A percentile compares a stretch with the other conserved stretches of the same genome.
phyloP scores from a whole-genome alignment of 2,797 vertebrate genomes.

The Podarcis lilfordi region DNA sequence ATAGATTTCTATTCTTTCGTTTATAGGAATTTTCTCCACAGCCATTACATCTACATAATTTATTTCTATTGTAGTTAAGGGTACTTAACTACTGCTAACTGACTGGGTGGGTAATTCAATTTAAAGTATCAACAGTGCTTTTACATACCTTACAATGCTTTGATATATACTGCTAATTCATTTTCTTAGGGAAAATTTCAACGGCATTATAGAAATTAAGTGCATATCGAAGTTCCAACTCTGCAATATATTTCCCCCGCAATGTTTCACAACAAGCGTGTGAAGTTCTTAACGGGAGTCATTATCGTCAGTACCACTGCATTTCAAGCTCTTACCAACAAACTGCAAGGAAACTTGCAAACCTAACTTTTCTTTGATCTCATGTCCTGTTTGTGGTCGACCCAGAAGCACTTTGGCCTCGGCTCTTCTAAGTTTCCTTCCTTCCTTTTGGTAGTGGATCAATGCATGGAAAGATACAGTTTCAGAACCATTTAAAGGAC shows the following conservation, averaged over 20 bases:
- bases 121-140: neutral
- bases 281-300: neutral
- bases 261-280: neutral
- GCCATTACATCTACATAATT: neutral
- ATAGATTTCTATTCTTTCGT: constrained; percentile 10
- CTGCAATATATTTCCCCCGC: neutral
- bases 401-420: neutral
- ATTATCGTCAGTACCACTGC: neutral
- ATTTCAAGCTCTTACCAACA: neutral
- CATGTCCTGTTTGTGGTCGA: neutral
- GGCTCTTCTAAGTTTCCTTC: neutral
- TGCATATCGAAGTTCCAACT: neutral
- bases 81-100: constrained; percentile 14
- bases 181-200: constrained; percentile 16
- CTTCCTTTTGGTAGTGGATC: neutral
- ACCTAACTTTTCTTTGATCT: neutral
- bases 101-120: constrained; percentile 17
- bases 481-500: neutral
- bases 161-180: constrained; percentile 24
- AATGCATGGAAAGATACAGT: neutral
- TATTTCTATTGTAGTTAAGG: constrained; percentile 8
- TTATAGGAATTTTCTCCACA: neutral
- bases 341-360: neutral
- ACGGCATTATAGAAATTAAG: neutral
- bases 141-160: constrained; percentile 7